A percentile compares a stretch with the other conserved stretches of the same genome.
Evolutionary conservation across 2,797 vertebrate genomes (phyloP).

Genomic region (Toxotes lorentzi): DNA sequence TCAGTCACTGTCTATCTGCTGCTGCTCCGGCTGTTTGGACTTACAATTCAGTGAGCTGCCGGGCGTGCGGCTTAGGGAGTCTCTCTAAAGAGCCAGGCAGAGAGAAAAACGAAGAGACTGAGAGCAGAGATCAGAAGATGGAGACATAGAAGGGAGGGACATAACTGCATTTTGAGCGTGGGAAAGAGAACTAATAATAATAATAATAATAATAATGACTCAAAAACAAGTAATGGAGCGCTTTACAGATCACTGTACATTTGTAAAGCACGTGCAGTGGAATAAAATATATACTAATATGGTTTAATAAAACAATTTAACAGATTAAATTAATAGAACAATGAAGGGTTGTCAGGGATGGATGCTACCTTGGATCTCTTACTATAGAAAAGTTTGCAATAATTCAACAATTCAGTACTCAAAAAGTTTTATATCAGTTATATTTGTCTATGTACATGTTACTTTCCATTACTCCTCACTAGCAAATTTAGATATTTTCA

Average conservation of each 20-base stretch:
- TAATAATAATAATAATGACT: neutral
- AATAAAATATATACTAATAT: neutral
- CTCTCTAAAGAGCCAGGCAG: slow-evolving; percentile 63
- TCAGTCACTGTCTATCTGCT: slow-evolving; percentile 74
- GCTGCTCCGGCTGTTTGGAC: slow-evolving; percentile 77
- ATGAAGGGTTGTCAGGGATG: neutral
- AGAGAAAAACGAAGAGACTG: slow-evolving; percentile 48
- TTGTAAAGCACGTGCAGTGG: neutral
- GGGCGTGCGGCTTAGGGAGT: slow-evolving; percentile 69
- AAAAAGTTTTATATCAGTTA: neutral
- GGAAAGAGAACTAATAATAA: neutral
- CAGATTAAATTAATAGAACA: neutral
- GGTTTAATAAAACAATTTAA: neutral
- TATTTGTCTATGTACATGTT: neutral
- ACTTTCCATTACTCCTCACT: neutral
- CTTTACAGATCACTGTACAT: no score
- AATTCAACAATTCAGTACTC: no score
- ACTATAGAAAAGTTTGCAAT: no score
- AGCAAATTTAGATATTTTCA: neutral
- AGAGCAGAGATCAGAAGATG: slow-evolving; percentile 22
- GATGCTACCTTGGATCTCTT: no score
- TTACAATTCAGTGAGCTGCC: slow-evolving; percentile 71
- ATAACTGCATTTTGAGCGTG: neutral
- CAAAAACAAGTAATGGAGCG: neutral
- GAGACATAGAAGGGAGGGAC: slow-evolving; percentile 23